A percentile compares a stretch with the other conserved stretches of the same genome.
phyloP scores from a whole-genome alignment of 2,113 vertebrate genomes.

The Telmatochromis sp. region DNA sequence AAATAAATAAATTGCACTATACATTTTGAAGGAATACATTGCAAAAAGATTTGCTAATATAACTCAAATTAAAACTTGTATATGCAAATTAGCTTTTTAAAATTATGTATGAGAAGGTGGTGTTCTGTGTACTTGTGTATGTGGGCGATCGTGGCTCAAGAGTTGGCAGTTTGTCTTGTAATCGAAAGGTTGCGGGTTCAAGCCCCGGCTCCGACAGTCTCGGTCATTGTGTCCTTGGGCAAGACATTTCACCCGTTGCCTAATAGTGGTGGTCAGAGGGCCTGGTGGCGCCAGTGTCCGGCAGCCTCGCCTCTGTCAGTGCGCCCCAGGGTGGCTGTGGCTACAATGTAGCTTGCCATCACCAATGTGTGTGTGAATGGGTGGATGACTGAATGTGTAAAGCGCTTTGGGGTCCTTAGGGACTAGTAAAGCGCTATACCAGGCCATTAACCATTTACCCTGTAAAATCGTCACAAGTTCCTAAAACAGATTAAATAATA shows the following conservation, averaged over 20 bases:
- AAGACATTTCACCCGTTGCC: background rate
- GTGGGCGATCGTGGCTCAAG: background rate
- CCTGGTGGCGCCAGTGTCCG: rapidly evolving
- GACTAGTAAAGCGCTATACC: background rate
- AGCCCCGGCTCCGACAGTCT: rapidly evolving
- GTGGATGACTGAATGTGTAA: background rate
- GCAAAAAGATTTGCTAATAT: background rate
- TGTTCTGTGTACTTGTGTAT: background rate
- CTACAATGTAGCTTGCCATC: background rate
- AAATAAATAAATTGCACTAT: background rate
- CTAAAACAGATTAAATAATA: background rate
- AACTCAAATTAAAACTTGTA: background rate
- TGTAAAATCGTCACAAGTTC: background rate
- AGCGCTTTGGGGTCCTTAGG: background rate
- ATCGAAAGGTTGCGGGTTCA: rapidly evolving
- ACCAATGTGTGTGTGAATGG: background rate
- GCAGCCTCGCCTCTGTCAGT: background rate
- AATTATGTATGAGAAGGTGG: background rate
- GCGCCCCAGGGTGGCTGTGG: background rate
- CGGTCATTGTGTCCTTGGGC: rapidly evolving
- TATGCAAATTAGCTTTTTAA: background rate
- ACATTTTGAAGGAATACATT: background rate
- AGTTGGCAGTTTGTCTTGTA: background rate
- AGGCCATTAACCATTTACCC: background rate
- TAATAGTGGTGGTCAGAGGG: background rate